Percentiles rank a stretch among this genome's conserved stretches.
Conservation (phyloP, 2,113 vertebrate genomes). For the Petromus typicus region DNA sequence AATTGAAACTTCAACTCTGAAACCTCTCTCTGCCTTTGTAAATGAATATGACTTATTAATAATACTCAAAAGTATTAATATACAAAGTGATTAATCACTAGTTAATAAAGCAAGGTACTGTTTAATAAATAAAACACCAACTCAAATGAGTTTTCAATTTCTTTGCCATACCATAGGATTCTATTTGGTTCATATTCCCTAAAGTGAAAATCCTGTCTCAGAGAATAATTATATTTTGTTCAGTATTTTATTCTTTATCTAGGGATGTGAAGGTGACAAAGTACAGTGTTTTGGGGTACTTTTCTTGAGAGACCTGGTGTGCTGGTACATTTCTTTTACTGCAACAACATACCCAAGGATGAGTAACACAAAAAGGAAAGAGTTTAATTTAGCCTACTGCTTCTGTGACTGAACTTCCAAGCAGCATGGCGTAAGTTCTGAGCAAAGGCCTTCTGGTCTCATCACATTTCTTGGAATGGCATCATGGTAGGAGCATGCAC, state of each 20-base stretch:
- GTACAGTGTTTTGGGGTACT: background rate
- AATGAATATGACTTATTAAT: background rate
- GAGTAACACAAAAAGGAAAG: background rate
- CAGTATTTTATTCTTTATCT: too few relatives aligned
- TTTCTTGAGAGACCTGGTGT: background rate
- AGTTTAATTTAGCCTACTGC: background rate
- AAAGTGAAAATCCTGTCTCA: background rate
- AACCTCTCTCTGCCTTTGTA: constrained; percentile 18
- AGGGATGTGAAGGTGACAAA: background rate
- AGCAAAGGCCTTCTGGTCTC: background rate
- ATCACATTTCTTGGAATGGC: background rate
- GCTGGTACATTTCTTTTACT: background rate
- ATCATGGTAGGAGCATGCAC: background rate
- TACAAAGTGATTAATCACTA: background rate
- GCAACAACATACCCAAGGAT: background rate
- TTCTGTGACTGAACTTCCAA: background rate
- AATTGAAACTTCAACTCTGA: background rate
- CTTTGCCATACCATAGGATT: background rate
- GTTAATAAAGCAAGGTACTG: background rate
- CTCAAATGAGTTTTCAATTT: background rate
- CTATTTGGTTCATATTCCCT: background rate
- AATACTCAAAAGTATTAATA: background rate
- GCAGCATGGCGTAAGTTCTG: background rate
- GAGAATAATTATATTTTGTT: background rate
- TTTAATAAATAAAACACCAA: background rate